A percentile compares a stretch with the other conserved stretches of the same genome.
Conservation (phyloP, 2,888 invertebrate species). For the Idaea biselata region DNA sequence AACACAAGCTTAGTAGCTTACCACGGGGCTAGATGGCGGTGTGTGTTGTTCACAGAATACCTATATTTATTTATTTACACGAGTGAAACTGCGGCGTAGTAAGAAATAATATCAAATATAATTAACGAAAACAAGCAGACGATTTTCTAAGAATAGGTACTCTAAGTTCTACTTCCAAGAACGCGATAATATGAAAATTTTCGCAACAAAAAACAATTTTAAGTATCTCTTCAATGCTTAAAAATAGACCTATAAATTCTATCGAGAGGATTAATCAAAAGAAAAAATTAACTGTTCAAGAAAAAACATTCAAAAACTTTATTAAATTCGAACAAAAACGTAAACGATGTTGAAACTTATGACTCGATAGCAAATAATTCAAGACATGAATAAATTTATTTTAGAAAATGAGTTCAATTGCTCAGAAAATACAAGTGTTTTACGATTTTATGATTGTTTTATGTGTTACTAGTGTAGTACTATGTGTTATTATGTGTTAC, state of each 20-base stretch:
- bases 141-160: no score
- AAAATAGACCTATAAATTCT: not conserved
- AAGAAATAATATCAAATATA: no score
- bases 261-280: not conserved
- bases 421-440: conserved; percentile 9
- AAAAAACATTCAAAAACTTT: not conserved
- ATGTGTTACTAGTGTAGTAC: not conserved
- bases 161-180: no score
- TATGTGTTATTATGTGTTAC: no score
- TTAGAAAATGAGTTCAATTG: conserved; percentile 13
- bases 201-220: not conserved
- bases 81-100: no score
- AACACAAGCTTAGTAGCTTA: no score
- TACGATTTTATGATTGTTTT: not conserved
- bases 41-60: no score
- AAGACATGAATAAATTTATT: not conserved
- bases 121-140: no score
- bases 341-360: not conserved
- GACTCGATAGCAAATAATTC: not conserved
- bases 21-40: no score
- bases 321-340: not conserved
- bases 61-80: no score
- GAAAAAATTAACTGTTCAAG: not conserved
- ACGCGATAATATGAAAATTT: no score
- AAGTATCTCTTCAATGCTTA: not conserved